Percentiles rank a stretch among this genome's conserved stretches.
phyloP scores from a whole-genome alignment of 2,888 invertebrate genomes.

The Mimachlamys varia region DNA sequence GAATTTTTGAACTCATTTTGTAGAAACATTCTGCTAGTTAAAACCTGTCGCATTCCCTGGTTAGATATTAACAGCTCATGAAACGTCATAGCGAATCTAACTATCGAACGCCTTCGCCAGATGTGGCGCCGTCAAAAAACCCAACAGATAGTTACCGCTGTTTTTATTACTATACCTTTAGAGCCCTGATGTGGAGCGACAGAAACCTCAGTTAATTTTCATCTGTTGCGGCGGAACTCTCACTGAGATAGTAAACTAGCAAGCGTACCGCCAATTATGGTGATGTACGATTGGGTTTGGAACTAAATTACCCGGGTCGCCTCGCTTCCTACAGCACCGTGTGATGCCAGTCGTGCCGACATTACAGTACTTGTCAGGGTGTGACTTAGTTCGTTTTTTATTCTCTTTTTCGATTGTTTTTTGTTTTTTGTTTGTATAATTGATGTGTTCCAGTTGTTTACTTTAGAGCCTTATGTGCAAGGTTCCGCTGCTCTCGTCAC shows the following conservation, averaged over 20 bases:
- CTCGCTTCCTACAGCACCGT: background rate
- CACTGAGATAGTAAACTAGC: background rate
- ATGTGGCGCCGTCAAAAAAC: no score
- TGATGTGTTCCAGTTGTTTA: background rate
- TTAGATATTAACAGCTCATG: background rate
- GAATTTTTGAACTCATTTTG: no score
- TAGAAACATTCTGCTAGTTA: background rate
- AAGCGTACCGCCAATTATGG: background rate
- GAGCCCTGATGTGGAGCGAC: background rate
- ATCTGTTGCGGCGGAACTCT: background rate
- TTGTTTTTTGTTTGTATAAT: background rate
- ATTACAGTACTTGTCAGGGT: background rate
- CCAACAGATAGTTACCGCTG: background rate
- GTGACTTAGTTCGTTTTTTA: background rate
- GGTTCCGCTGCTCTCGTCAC: no score
- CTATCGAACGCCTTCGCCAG: background rate
- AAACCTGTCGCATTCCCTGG: background rate
- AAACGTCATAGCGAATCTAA: background rate
- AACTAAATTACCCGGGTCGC: background rate
- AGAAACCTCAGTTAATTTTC: background rate
- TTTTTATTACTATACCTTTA: background rate
- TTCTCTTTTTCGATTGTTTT: background rate
- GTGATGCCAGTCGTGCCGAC: background rate
- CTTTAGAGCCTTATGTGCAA: background rate
- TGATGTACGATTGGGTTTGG: background rate